Base-by-base conservation (phyloP, 92 coral and sea anemone species). In the Heteractis magnifica region DNA sequence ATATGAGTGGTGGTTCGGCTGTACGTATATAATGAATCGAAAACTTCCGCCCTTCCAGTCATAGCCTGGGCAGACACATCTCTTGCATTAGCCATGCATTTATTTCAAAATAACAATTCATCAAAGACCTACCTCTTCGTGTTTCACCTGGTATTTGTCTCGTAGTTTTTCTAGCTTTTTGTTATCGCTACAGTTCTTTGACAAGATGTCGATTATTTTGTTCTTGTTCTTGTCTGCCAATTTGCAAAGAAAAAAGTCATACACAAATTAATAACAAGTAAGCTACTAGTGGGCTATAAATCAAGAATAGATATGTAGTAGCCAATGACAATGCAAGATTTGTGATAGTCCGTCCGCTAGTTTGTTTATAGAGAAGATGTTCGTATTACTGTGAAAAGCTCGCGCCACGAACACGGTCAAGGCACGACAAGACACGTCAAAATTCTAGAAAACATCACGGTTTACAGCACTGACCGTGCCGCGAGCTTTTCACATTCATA, bases 151-250 rank as follows among this genome's bases (percentile, higher is more conserved):
- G 82, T 91, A 95, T 51, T 86, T 93, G 20, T 89, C 94, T 72
- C 80, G 80, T 6, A 95, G 91, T 53, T 91, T 88, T 58, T 84
- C 49, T 73, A 93, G 75, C 48, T 84, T 88, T 15, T 85, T 75
- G 71, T 79, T 87, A 18, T 95, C 96, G 56, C 81, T 83, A 68
- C 95, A 88, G 68, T 89, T 83, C 83, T 85, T 91, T 20, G 97
- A 94, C 77, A 95, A 78, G 20, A 95, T 86, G 62, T 89, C 95
- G 21, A 95, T 85, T 75, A 93, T 86, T 34, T 77, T 87, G 78
- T 88, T 88, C 71, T 92, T 93, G 82, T 89, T 86, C 49, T 82
- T 86, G 64, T 91, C 98, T 95, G 82, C 20, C 34, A 56, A 56
- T 12, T 3, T 12, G 4, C 4, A 56, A 10, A 56, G 62, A 18